Evolutionary conservation across 2,113 vertebrate species (phyloP), one percentile per base, ranked within the genome.

Genomic region (Epinephelus moara): DNA sequence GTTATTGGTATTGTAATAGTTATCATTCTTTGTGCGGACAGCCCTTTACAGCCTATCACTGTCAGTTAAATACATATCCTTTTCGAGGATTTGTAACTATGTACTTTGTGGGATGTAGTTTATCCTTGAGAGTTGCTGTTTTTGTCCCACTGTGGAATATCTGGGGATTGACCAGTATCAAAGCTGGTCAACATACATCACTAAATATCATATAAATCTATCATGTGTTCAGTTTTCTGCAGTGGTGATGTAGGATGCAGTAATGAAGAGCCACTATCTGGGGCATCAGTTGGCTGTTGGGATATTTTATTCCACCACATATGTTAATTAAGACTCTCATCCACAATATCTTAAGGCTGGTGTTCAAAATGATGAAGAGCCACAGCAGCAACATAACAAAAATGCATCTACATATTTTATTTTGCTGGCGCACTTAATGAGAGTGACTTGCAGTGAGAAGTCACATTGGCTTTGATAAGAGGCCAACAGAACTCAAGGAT

Each of bases 391-490:
- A 52, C 69, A 63, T 27, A 62, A 60, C 66, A 64, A 52, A 83
- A 71, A 85, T n/a, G 19, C 68, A 76, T 74, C 81, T 70, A 23
- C 57, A 85, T 84, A 62, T 82, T 89, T 56, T 53, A 81, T 82
- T 79, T 75, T 47, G 71, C 78, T 7, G 45, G 12, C 47, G 27
- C 55, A 67, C 69, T 83, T 76, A 83, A 70, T 85, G 72, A 70
- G 45, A 81, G 42, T 79, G 81, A 80, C 50, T 75, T 79, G 30
- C 63, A 75, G 64, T 55, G 42, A 70, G 52, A 63, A 62, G 80
- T 84, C 57, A 76, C 70, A 56, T 77, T 86, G 83, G 25, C 40
- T 78, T 85, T 86, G 84, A 64, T 49, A 17, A 13, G 25, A 37
- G 21, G 80, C 84, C 87, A 82, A 45, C 8, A 52, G 12, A 84